These are phyloP conservation scores for Listronotus oregonensis DNA, from an alignment of 1,140 invertebrate species.

Conservation along the genomic window DNA sequence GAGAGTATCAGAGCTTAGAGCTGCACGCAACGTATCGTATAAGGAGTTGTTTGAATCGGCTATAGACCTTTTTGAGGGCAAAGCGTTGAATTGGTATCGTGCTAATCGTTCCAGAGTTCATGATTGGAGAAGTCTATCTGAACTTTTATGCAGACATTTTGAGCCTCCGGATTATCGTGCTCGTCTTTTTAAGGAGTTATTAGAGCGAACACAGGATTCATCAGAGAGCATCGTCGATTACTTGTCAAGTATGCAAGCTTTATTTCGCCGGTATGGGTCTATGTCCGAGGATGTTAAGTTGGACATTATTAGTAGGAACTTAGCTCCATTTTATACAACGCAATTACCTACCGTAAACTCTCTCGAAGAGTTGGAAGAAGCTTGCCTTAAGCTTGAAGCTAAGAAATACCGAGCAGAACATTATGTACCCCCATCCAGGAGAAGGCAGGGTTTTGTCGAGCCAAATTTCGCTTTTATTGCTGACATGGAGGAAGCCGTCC, in stretches of 20 bases:
- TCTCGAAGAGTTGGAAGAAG: not conserved
- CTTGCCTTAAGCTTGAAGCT: not conserved
- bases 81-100: conserved; percentile 48
- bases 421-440: conserved; percentile 18
- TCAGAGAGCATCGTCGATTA: conserved; percentile 46
- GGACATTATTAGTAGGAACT: not conserved
- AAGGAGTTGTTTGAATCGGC: conserved; percentile 39
- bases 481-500: too few species aligned
- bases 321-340: not conserved
- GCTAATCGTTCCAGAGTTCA: conserved; percentile 32
- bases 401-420: conserved; percentile 15
- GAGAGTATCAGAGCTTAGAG: too few species aligned
- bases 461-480: conserved; percentile 17
- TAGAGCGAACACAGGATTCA: conserved; percentile 24
- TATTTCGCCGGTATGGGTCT: conserved; percentile 41
- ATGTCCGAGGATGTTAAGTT: conserved; percentile 18
- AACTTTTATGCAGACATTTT: conserved; percentile 43
- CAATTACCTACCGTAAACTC: not conserved
- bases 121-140: conserved; percentile 39
- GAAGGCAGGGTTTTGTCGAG: not conserved
- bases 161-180: conserved; percentile 45
- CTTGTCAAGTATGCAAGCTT: conserved; percentile 45
- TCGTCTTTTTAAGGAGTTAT: conserved; percentile 44
- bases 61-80: conserved; percentile 46
- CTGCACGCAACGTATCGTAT: conserved; percentile 17